Conservation (phyloP, 1,140 invertebrate genomes). For the Archegozetes longisetosus region DNA sequence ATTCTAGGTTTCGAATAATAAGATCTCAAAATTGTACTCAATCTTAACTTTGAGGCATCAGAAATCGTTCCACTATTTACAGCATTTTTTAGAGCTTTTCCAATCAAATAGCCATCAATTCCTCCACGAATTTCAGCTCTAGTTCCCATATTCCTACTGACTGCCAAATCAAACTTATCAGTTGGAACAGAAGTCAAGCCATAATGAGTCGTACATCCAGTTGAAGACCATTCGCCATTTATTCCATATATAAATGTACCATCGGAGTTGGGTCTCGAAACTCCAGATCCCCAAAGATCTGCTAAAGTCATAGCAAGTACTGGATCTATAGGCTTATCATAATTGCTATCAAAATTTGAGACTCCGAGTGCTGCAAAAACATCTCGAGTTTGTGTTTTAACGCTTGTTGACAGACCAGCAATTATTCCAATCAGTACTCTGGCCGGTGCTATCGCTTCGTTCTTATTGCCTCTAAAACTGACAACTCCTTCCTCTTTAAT, state of each 20-base stretch:
- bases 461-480: conserved; percentile 11
- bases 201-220: conserved; percentile 11
- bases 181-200: neutral
- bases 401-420: conserved; percentile 8
- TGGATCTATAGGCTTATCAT: conserved; percentile 8
- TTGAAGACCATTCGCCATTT: conserved; percentile 8
- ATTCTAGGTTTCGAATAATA: conserved; percentile 6
- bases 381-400: neutral
- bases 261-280: neutral
- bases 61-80: neutral
- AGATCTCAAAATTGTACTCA: conserved; percentile 14
- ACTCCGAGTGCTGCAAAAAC: neutral
- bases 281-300: conserved; percentile 4
- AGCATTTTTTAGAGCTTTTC: neutral
- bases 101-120: conserved; percentile 16
- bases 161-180: neutral
- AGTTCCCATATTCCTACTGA: conserved; percentile 1
- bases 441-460: conserved; percentile 14
- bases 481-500: conserved; percentile 16
- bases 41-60: neutral
- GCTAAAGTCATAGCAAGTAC: conserved; percentile 12
- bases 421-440: conserved; percentile 13
- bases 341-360: neutral
- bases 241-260: neutral
- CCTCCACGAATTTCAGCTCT: conserved; percentile 13